A percentile compares a stretch with the other conserved stretches of the same genome.
These are phyloP conservation scores for Diaprepes abbreviatus DNA, from an alignment of 2,888 invertebrate species.

Conservation along the genomic window DNA sequence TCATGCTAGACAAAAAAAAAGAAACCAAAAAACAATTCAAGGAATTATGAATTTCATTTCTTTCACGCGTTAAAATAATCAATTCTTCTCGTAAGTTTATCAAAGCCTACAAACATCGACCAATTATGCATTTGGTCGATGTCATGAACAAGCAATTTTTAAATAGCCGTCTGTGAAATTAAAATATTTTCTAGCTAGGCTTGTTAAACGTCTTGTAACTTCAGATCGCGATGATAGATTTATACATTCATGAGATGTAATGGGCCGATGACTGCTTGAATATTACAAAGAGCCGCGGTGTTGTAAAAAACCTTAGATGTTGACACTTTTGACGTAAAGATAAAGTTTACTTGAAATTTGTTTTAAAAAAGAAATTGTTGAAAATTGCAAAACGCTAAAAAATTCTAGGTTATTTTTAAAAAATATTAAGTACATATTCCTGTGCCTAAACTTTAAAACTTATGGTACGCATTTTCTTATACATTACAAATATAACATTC, in stretches of 20 bases:
- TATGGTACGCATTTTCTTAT: too few species aligned
- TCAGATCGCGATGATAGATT: slow-evolving; percentile 37
- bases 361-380: too few species aligned
- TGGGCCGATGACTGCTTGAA: slow-evolving; percentile 30
- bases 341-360: neutral
- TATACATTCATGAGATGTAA: slow-evolving; percentile 34
- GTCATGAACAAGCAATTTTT: slow-evolving; percentile 13
- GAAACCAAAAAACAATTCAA: neutral
- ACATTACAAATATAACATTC: too few species aligned
- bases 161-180: slow-evolving; percentile 20
- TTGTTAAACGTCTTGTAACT: slow-evolving; percentile 25
- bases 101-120: slow-evolving; percentile 1
- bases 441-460: too few species aligned
- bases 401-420: too few species aligned
- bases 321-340: slow-evolving; percentile 10
- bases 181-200: slow-evolving; percentile 25
- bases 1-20: neutral
- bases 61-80: neutral
- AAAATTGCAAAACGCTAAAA: too few species aligned
- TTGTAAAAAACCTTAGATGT: slow-evolving; percentile 21
- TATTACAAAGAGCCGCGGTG: slow-evolving; percentile 25
- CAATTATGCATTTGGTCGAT: neutral
- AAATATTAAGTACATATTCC: too few species aligned
- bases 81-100: slow-evolving; percentile 1
- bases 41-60: neutral